Base-by-base conservation (phyloP, 64 coral and sea anemone species). In the Porites australiensis region DNA sequence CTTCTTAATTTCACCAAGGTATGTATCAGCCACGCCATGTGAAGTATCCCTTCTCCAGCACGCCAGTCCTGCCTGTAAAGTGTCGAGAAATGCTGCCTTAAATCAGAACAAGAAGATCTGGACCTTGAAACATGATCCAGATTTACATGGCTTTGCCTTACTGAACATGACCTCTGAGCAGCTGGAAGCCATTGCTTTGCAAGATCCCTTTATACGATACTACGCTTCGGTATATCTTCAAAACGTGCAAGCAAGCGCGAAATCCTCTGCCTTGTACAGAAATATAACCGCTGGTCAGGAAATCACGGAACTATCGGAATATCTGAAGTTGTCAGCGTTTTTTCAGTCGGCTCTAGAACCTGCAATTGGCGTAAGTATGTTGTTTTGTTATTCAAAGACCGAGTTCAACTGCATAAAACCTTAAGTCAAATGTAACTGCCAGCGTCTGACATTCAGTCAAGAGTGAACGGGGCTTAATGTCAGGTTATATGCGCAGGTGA, bases 1-100 rank as follows among this genome's bases (percentile, higher is more conserved):
- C 5, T 7, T 55, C 10, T 57, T 9, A 57, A n/a, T 19, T 14
- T 67, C 2, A 50, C 12, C 12, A 82, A 83, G 80, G 80, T 66
- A 3, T 67, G 13, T 44, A 64, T 20, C 80, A 47, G 80, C 27
- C 11, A 8, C 18, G 44, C 59, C 47, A 3, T 83, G 80, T 83
- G 61, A 67, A 21, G 80, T 83, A 7, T 83, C 80, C 23, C 80
- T 83, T 20, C 80, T 46, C 7, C 80, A 83, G n/a, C 44, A 83
- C 4, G 19, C 80, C 61, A 66, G 5, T 72, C 44, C 43, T 49
- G 45, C 3, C 0, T 83, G 80, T 13, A 67, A 16, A 16, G 43
- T 58, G 2, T 12, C 44, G 14, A 83, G 80, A 62, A 64, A 66
- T 61, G 44, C 27, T 64, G 62, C 27, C 5, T 45, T 83, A 6